Conservation (phyloP, 2,797 vertebrate species). For the Sebastes trivittatus region DNA sequence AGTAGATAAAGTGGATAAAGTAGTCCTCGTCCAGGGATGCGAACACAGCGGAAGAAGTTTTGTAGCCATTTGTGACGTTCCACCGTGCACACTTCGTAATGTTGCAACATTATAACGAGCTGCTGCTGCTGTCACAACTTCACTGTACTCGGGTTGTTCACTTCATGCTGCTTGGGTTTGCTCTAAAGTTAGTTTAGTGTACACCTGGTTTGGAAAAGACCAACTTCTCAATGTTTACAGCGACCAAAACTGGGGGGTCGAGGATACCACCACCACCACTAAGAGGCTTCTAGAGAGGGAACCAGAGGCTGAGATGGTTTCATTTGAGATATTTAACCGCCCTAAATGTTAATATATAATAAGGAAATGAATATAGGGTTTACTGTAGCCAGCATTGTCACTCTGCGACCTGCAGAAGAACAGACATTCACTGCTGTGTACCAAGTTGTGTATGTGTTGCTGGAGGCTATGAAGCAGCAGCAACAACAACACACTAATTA, state of each 20-base stretch:
- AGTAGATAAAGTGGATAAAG: neutral
- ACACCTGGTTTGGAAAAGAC: neutral
- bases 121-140: constrained; percentile 39
- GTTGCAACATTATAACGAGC: neutral
- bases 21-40: constrained; percentile 3
- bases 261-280: constrained; percentile 1
- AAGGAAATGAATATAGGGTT: neutral
- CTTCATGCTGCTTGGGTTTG: neutral
- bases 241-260: neutral
- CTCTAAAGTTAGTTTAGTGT: neutral
- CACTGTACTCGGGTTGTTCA: neutral
- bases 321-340: neutral
- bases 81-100: constrained; percentile 5
- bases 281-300: neutral
- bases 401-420: neutral
- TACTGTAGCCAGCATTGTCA: neutral
- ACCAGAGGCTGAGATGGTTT: neutral
- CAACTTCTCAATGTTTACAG: constrained; percentile 39
- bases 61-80: neutral
- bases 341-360: neutral
- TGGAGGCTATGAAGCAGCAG: neutral
- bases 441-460: neutral
- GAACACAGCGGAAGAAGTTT: constrained; percentile 43
- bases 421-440: no score
- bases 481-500: neutral